Percentiles rank a stretch among this genome's conserved stretches.
Conservation (phyloP, 2,797 vertebrate genomes). For the Triplophysa yarkandensis region DNA sequence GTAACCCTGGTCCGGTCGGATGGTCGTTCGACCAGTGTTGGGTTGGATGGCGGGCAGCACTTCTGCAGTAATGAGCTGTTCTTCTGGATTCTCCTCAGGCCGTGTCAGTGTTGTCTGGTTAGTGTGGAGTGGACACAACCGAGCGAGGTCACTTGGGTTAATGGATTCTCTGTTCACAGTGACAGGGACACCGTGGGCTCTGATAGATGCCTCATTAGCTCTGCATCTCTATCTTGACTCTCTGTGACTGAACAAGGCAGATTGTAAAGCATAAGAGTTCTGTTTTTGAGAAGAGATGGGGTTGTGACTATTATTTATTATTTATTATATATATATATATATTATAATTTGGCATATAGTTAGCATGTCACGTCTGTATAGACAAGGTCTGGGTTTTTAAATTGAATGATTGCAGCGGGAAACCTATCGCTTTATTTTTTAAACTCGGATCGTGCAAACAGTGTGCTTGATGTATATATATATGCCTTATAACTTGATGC, state of each 20-base stretch:
- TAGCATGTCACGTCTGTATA: conserved; percentile 27
- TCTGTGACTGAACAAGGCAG: conserved; percentile 11
- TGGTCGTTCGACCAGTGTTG: not conserved
- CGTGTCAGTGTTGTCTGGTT: conserved; percentile 21
- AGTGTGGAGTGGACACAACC: conserved; percentile 32
- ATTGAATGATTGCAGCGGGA: conserved; percentile 29
- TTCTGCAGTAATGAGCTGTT: conserved; percentile 38
- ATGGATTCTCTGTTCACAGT: conserved; percentile 50
- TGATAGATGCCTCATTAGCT: conserved; percentile 56
- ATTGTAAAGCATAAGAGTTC: conserved; percentile 4
- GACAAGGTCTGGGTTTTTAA: conserved; percentile 45
- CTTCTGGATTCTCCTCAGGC: conserved; percentile 16
- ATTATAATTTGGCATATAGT: conserved; percentile 26
- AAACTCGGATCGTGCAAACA: conserved; percentile 52
- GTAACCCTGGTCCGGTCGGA: not conserved
- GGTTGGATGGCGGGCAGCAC: conserved; percentile 13
- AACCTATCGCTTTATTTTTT: conserved; percentile 48
- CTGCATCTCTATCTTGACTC: not conserved
- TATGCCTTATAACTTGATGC: too few species aligned
- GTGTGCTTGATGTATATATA: conserved; percentile 38
- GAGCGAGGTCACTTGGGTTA: conserved; percentile 51
- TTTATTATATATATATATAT: too few species aligned
- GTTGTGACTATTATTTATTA: too few species aligned
- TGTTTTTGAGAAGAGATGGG: conserved; percentile 21
- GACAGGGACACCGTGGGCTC: conserved; percentile 39